phyloP scores from a whole-genome alignment of 1,140 invertebrate genomes.

The Phortica variegata region DNA sequence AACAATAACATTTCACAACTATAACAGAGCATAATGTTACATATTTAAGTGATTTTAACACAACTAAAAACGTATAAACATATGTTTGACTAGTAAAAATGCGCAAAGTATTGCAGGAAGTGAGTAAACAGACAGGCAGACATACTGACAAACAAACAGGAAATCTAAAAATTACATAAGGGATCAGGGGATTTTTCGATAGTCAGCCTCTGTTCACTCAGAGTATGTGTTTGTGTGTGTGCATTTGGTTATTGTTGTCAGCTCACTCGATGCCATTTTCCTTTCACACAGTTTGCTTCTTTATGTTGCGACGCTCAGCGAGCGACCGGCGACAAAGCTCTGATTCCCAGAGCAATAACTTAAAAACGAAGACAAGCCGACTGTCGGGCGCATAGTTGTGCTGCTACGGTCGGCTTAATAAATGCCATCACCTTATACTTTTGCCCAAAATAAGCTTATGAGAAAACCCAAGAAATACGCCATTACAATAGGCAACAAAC shows the following conservation, averaged over 20 bases:
- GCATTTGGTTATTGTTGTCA: conserved; percentile 24
- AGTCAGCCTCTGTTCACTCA: conserved; percentile 19
- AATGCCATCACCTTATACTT: conserved; percentile 21
- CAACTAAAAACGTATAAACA: too few species aligned
- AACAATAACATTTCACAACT: too few species aligned
- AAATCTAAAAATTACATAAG: conserved; percentile 57
- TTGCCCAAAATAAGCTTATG: background rate
- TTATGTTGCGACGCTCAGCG: conserved; percentile 32
- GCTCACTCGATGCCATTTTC: conserved; percentile 11
- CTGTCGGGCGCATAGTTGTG: conserved; percentile 13
- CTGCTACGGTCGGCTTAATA: conserved; percentile 30
- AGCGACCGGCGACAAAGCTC: too few species aligned
- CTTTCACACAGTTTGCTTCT: conserved; percentile 40
- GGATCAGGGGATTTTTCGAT: conserved; percentile 49
- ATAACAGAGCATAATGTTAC: too few species aligned
- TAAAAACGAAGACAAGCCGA: conserved; percentile 37
- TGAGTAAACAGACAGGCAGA: too few species aligned
- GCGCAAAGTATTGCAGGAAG: background rate
- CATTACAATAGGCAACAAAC: conserved; percentile 33
- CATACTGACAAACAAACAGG: too few species aligned
- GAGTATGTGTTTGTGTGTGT: conserved; percentile 4
- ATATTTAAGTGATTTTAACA: too few species aligned
- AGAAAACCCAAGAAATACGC: background rate
- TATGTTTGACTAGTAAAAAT: too few species aligned
- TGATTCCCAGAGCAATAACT: conserved; percentile 56